Evolutionary conservation across 2,797 vertebrate genomes (phyloP).

Genomic region (Syncerus caffer): DNA sequence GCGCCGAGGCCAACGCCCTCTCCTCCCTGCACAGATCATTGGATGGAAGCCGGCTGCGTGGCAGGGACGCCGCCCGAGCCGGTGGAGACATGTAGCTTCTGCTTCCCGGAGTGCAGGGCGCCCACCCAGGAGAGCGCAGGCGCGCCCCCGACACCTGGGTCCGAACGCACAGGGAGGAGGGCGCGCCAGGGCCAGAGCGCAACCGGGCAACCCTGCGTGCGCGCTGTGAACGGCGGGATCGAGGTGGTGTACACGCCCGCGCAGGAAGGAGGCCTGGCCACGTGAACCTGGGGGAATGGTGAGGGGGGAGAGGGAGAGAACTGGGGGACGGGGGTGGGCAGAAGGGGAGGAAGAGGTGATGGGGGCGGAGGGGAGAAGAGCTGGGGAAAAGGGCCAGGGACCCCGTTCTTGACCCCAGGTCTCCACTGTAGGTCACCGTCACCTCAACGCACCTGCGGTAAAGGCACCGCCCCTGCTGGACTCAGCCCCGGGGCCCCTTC

Average conservation of each 20-base stretch:
- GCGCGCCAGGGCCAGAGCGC: neutral
- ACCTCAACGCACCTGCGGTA: neutral
- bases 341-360: too few relatives aligned
- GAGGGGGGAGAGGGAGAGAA: neutral
- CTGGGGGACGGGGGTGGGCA: accelerated
- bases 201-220: neutral
- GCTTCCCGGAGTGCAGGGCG: constrained; percentile 77
- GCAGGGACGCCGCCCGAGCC: constrained; percentile 63
- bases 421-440: neutral
- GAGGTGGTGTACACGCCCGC: constrained; percentile 75
- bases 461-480: neutral
- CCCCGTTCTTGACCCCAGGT: neutral
- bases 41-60: constrained; percentile 66
- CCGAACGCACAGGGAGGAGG: accelerated
- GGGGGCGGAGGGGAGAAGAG: neutral
- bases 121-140: constrained; percentile 76
- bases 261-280: constrained; percentile 70
- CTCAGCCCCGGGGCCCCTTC: neutral
- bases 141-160: neutral
- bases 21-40: constrained; percentile 62
- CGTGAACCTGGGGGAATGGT: constrained; percentile 12
- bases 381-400: accelerated
- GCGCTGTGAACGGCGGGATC: constrained; percentile 29
- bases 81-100: constrained; percentile 83
- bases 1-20: accelerated